Evolutionary conservation across 1,140 invertebrate species (phyloP).

Genomic region (Brachionus manjavacas): DNA sequence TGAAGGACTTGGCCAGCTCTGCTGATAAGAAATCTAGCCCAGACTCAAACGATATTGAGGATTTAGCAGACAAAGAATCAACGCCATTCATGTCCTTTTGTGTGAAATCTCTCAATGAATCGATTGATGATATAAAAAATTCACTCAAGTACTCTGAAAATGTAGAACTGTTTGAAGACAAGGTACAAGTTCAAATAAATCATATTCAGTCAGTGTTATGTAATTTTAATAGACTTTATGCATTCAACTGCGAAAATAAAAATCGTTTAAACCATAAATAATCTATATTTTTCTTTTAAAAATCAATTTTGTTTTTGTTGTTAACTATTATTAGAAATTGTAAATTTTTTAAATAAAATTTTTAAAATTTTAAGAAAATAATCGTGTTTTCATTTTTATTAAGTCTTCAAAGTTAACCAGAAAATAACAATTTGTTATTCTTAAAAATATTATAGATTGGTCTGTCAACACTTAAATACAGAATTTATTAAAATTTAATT

Average conservation of each 20-base stretch:
- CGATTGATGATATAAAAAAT: slow-evolving; percentile 78
- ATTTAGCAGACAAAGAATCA: background rate
- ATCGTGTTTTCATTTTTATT: no score
- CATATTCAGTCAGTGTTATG: slow-evolving; percentile 79
- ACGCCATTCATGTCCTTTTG: slow-evolving; percentile 65
- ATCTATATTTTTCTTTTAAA: background rate
- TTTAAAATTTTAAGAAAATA: background rate
- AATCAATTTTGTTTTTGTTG: background rate
- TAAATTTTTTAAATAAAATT: slow-evolving; percentile 7
- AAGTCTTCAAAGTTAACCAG: no score
- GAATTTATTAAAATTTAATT: no score
- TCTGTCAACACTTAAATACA: no score
- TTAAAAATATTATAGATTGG: no score
- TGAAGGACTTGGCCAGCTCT: background rate
- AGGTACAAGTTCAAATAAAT: slow-evolving; percentile 83
- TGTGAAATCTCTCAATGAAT: slow-evolving; percentile 82
- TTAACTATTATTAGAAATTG: slow-evolving; percentile 1
- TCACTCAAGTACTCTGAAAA: slow-evolving; percentile 73
- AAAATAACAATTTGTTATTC: no score
- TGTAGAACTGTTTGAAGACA: slow-evolving; percentile 73
- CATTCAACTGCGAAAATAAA: slow-evolving; percentile 46
- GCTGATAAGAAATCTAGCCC: background rate
- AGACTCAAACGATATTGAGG: background rate
- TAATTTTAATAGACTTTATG: slow-evolving; percentile 62
- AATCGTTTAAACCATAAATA: background rate